Conservation (phyloP, 2,797 vertebrate species). For the Stomatorhinus walkeri region DNA sequence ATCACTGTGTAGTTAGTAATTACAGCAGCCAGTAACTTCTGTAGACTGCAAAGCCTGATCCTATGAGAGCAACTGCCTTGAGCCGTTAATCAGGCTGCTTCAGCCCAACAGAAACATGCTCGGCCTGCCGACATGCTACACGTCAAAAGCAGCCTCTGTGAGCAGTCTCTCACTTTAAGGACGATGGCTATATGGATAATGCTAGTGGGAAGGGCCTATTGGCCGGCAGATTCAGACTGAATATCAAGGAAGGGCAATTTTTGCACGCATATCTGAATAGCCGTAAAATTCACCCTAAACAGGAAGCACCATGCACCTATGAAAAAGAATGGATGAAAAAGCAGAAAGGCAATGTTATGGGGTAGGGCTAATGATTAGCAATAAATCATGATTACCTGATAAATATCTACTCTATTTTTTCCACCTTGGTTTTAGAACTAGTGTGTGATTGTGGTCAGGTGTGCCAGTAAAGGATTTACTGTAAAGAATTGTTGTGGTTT, state of each 20-base stretch:
- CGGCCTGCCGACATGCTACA: slow-evolving; percentile 48
- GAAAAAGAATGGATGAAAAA: neutral
- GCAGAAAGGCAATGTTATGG: neutral
- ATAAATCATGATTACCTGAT: neutral
- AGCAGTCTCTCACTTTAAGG: slow-evolving; percentile 65
- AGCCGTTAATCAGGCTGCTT: slow-evolving; percentile 70
- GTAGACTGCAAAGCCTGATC: slow-evolving; percentile 44
- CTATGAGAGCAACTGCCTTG: slow-evolving; percentile 60
- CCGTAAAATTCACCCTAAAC: neutral
- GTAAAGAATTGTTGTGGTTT: neutral
- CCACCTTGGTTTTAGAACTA: neutral
- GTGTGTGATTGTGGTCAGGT: neutral
- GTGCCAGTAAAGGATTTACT: neutral
- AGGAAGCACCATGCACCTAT: neutral
- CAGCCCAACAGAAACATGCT: slow-evolving; percentile 65
- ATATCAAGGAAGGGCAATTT: neutral
- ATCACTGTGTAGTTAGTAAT: slow-evolving; percentile 59
- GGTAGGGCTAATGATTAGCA: neutral
- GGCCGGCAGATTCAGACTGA: neutral
- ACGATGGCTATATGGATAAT: slow-evolving; percentile 64
- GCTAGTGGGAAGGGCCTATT: slow-evolving; percentile 48
- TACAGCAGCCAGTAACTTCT: slow-evolving; percentile 53
- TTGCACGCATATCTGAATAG: neutral
- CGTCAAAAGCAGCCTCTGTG: slow-evolving; percentile 42
- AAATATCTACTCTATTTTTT: neutral